Evolutionary conservation across 2,888 invertebrate species (phyloP), one percentile per base, ranked within the genome.

Genomic region (Lycocerus yunnanus): DNA sequence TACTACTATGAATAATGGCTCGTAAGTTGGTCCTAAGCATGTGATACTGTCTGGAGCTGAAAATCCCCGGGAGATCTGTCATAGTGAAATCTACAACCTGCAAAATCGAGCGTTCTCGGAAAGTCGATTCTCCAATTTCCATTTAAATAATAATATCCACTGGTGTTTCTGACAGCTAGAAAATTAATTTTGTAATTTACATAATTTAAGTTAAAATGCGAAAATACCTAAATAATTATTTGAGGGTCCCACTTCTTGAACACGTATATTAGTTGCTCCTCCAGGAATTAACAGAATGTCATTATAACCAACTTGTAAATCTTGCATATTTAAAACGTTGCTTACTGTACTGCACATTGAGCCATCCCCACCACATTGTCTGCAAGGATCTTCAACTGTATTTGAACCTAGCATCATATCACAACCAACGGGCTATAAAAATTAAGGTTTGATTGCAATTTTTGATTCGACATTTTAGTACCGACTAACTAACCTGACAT

Each of bases 51-150:
- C 98, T 0, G 96, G 95, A 0, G 96, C 94, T 0, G 93, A 91
- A 83, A 94, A 93, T 2, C 94, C 95, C 84, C 93, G 92, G 94
- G 93, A 80, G 92, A 92, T 78, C 97, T 90, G 81, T 95, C 94
- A 85, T 99, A 99, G 84, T 93, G 92, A 91, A 98, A 98, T 82
- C 92, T 91, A 5, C 93, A 92, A 11, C 97, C 96, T 0, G 95
- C 95, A 83, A 97, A 95, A 74, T 89, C 88, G 82, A 95, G 88
- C 27, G 92, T 92, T 69, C 94, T 90, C 0, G 97, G 96, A 85
- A 96, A 96, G 88, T 97, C 96, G 83, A 99, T 97, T 84, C 94
- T 92, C 93, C 96, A 97, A 85, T 97, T 94, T 1, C 98, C 98
- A 87, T 99, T 99, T 69, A 99, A 88, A 85, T 96, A 97, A 86